Conservation (phyloP, 2,797 vertebrate genomes). For the Pseudocheirus occidentalis region DNA sequence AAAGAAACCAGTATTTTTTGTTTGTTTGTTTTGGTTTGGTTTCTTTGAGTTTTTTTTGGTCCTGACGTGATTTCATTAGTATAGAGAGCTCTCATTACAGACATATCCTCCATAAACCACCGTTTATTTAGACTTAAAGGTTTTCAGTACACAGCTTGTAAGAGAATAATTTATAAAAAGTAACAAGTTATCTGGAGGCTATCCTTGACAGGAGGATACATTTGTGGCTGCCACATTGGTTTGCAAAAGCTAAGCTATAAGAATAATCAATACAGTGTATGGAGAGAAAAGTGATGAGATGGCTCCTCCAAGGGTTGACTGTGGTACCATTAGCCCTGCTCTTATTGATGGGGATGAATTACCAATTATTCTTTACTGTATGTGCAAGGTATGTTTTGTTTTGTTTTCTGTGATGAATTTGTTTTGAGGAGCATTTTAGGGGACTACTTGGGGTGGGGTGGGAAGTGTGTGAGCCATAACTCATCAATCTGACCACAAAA, state of each 20-base stretch:
- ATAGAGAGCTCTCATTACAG: background rate
- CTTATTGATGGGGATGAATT: background rate
- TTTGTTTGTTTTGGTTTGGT: background rate
- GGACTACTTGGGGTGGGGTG: background rate
- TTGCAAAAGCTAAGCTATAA: slow-evolving; percentile 64
- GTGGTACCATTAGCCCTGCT: background rate
- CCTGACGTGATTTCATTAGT: background rate
- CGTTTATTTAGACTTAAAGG: slow-evolving; percentile 81
- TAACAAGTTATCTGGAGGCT: slow-evolving; percentile 66
- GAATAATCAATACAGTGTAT: slow-evolving; percentile 50
- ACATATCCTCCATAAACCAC: slow-evolving; percentile 13
- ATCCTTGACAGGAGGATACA: slow-evolving; percentile 26
- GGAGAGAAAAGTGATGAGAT: background rate
- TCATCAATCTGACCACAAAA: background rate
- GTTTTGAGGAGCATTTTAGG: background rate
- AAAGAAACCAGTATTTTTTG: background rate
- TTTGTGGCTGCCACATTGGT: slow-evolving; percentile 45
- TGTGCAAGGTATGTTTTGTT: background rate
- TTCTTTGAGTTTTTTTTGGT: background rate
- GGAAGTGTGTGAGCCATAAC: background rate
- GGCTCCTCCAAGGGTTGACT: background rate
- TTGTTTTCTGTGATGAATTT: background rate
- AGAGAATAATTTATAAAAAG: slow-evolving; percentile 81
- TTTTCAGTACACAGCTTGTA: slow-evolving; percentile 70
- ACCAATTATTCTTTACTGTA: background rate